A percentile compares a stretch with the other conserved stretches of the same genome.
Conservation (phyloP, 1,140 invertebrate genomes). For the Babylonia areolata region DNA sequence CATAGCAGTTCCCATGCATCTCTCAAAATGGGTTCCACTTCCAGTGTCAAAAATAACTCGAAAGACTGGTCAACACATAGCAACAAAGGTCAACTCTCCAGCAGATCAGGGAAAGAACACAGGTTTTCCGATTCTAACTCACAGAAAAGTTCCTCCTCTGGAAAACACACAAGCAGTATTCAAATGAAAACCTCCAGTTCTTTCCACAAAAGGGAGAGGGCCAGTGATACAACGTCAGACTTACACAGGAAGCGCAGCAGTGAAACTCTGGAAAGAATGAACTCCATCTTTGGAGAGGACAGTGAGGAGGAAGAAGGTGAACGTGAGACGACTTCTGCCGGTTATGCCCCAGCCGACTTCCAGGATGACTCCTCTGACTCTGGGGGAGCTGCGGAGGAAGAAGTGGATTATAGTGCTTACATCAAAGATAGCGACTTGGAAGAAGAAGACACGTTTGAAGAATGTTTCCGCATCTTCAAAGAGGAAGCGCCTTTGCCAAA, state of each 20-base stretch:
- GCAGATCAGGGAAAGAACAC: background rate
- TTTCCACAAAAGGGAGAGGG: constrained; percentile 16
- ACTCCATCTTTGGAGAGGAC: constrained; percentile 64
- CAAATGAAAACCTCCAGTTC: constrained; percentile 30
- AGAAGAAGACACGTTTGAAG: constrained; percentile 82
- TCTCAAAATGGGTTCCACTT: background rate
- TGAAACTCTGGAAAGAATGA: constrained; percentile 51
- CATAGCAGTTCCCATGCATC: background rate
- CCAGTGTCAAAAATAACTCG: background rate
- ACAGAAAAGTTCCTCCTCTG: background rate
- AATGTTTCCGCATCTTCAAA: constrained; percentile 85
- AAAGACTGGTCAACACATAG: background rate
- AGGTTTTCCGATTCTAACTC: background rate
- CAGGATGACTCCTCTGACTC: background rate
- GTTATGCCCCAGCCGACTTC: too few species aligned
- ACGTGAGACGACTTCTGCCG: background rate
- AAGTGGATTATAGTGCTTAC: constrained; percentile 18
- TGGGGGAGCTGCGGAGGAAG: constrained; percentile 29
- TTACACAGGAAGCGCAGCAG: constrained; percentile 7
- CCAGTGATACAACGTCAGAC: background rate
- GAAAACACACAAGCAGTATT: background rate
- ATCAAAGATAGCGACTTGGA: constrained; percentile 35
- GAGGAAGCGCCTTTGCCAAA: constrained; percentile 73
- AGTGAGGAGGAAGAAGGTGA: constrained; percentile 46
- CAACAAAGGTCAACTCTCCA: background rate